phyloP scores from a whole-genome alignment of 2,888 invertebrate genomes.

The Metopia argyrocephala region DNA sequence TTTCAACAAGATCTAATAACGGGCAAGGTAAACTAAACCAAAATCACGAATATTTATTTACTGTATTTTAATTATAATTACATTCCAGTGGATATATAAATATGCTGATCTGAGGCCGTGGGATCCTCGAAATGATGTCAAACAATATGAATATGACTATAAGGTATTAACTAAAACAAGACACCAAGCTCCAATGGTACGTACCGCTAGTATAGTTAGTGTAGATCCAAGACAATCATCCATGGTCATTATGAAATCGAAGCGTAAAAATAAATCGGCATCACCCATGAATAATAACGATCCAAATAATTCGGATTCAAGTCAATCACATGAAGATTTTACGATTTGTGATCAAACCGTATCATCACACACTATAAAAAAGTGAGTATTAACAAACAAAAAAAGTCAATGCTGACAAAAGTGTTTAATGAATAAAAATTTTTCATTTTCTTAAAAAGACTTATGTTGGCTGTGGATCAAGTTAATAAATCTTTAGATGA shows the following conservation, averaged over 20 bases:
- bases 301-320: conserved; percentile 80
- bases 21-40: conserved; percentile 68
- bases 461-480: conserved; percentile 79
- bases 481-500: conserved; percentile 80
- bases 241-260: conserved; percentile 74
- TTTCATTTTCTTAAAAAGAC: conserved; percentile 75
- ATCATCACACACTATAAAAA: conserved; percentile 58
- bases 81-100: conserved; percentile 84
- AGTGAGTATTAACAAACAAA: conserved; percentile 36
- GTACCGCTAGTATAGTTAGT: conserved; percentile 85
- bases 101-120: conserved; percentile 91
- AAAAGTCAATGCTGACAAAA: not conserved
- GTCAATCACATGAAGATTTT: conserved; percentile 77
- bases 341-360: conserved; percentile 61
- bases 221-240: conserved; percentile 81
- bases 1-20: conserved; percentile 83
- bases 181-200: conserved; percentile 86
- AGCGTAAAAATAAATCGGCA: conserved; percentile 75
- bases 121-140: conserved; percentile 90
- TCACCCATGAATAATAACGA: conserved; percentile 75
- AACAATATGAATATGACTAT: conserved; percentile 92
- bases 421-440: not conserved
- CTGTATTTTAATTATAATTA: not conserved
- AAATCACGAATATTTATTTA: not conserved
- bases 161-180: conserved; percentile 87